Evolutionary conservation across 2,113 vertebrate species (phyloP).

Genomic region (Lanius collurio): DNA sequence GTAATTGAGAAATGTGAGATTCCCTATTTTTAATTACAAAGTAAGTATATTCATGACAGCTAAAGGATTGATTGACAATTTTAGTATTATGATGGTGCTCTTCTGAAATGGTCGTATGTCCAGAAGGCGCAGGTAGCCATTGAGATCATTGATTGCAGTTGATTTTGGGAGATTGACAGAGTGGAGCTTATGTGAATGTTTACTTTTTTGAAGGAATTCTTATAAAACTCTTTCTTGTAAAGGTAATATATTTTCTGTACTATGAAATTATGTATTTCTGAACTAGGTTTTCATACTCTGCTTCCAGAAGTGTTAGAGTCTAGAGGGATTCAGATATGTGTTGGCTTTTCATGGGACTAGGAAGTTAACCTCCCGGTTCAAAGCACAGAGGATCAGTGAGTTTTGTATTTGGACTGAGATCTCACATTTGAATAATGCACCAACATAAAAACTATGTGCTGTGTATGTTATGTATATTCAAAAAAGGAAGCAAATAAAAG

Average conservation of each 20-base stretch:
- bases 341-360: slow-evolving; percentile 47
- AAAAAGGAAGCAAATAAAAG: slow-evolving; percentile 49
- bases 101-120: slow-evolving; percentile 15
- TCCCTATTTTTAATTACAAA: slow-evolving; percentile 42
- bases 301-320: slow-evolving; percentile 47
- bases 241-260: slow-evolving; percentile 77
- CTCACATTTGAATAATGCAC: slow-evolving; percentile 7
- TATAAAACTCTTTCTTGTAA: slow-evolving; percentile 72
- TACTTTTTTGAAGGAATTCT: slow-evolving; percentile 71
- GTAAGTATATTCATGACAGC: slow-evolving; percentile 50
- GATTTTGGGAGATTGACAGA: not conserved
- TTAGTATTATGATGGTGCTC: not conserved
- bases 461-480: not conserved
- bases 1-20: slow-evolving; percentile 15
- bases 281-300: slow-evolving; percentile 56
- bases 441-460: not conserved
- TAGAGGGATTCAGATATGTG: slow-evolving; percentile 7
- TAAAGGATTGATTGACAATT: not conserved
- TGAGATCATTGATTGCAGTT: not conserved
- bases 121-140: slow-evolving; percentile 54
- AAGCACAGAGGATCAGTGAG: slow-evolving; percentile 43
- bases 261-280: slow-evolving; percentile 54
- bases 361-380: slow-evolving; percentile 17
- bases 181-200: slow-evolving; percentile 41
- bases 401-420: slow-evolving; percentile 25